Evolutionary conservation across 1,140 invertebrate species (phyloP), one percentile per base, ranked within the genome.

Genomic region (Cydia amplana): DNA sequence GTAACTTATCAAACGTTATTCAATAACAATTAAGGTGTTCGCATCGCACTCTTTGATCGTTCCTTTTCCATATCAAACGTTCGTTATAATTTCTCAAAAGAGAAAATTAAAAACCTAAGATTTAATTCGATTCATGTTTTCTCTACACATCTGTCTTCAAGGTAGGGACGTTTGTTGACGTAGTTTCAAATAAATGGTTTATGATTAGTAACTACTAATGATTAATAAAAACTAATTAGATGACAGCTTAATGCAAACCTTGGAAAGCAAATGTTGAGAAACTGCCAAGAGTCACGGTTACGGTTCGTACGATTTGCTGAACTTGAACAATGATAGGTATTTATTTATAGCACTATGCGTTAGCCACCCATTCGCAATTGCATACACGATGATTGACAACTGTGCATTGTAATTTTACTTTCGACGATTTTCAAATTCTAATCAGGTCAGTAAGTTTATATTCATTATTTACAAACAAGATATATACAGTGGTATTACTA

Each of bases 271-370:
- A 60, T 60, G 2, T 60, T 60, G 55, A 60, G 55, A 60, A 23
- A 60, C 18, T 60, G 55, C 55, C 55, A 60, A 60, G 55, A 60
- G 55, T 60, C 18, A 60, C 18, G 55, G 55, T 60, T 23, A 60
- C 55, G 55, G 55, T 60, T 60, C 55, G 23, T 60, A 60, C 20
- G 9, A 23, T 60, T 60, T 23, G 7, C 6, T 60, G 55, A 60
- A 60, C 55, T 60, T 60, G 55, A 60, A 60, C n/a, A 51, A 51
- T 51, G 49, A 51, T 51, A 18, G 49, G 49, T 51, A 46, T 55
- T n/a, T 60, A 60, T 60, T 60, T 23, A 60, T 60, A 60, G 55
- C 55, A 60, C n/a, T 60, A 60, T 23, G 20, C 55, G 55, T 60
- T 23, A 20, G 55, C 49, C 16, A 5, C 20, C 18, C 55, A 23